phyloP scores from a whole-genome alignment of 2,797 vertebrate species.

The Manis crassicaudata region DNA sequence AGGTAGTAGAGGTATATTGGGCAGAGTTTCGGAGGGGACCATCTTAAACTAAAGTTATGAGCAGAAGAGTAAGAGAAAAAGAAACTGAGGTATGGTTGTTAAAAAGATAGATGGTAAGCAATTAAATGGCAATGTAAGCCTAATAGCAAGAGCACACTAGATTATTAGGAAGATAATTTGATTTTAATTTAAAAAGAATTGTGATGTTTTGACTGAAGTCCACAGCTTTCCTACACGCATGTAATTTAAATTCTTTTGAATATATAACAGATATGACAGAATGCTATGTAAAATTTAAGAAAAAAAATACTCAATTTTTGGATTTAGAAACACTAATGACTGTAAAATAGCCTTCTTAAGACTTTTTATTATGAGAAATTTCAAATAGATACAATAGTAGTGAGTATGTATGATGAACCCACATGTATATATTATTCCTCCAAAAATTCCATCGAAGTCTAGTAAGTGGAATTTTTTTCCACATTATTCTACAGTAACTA shows the following conservation, averaged over 20 bases:
- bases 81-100: not conserved
- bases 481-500: not conserved
- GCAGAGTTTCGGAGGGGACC: not conserved
- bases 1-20: not conserved
- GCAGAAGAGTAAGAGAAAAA: not conserved
- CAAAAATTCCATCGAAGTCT: not conserved
- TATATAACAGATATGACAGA: not conserved
- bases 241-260: slow-evolving; percentile 13
- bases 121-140: not conserved
- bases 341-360: not conserved
- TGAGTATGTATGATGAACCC: not conserved
- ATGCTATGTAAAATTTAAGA: not conserved
- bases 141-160: not conserved
- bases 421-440: not conserved
- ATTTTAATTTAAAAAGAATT: slow-evolving; percentile 15
- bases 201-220: not conserved
- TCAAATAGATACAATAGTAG: not conserved
- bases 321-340: not conserved
- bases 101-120: not conserved
- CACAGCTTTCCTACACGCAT: not conserved
- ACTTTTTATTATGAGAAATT: not conserved
- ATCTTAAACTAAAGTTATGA: not conserved
- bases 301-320: not conserved
- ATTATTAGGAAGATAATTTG: slow-evolving; percentile 1
- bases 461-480: not conserved